Base-by-base conservation (phyloP, 2,888 invertebrate species). In the Noctua fimbriata region DNA sequence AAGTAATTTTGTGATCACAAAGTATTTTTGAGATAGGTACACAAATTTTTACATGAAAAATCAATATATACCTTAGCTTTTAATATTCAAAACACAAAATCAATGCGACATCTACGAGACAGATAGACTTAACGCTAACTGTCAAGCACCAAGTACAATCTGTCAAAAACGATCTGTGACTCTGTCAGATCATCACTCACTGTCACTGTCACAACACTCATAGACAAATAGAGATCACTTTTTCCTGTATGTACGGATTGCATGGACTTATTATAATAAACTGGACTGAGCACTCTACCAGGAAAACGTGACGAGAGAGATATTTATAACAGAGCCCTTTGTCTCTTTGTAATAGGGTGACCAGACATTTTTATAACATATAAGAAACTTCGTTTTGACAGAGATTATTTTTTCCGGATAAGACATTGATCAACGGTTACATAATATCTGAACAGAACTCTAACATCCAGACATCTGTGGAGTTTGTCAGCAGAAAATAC, bases 31-130 rank as follows among this genome's bases (percentile, higher is more conserved):
- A 36, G 2, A 69, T 18, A 28, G 24, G n/a, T 28, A 10, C n/a
- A 67, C 18, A 44, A 67, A 5, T 21, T 28, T 44, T 32, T 1
- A 32, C 58, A 14, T 18, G 32, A 73, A 41, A n/a, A 58, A 44
- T 36, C 3, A 49, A 66, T 14, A 24, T 58, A 44, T 67, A 81
- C 81, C 69, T 81, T 55, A 0, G 47, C 28, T 47, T 67, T 6
- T 24, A 60, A 1, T 24, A 44, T 44, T 21, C 10, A 55, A 69
- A 69, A 58, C 21, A 63, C 21, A 63, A 36, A 63, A 69, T 63
- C 69, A 69, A 69, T 77, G 36, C 4, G 18, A 7, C 28, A 58
- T 24, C 3, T 12, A 21, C 36, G 3, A 32, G 18, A 28, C n/a
- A 76, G 44, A 36, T 36, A 36, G 36, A 36, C 36, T 32, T 36